Evolutionary conservation across 1,140 invertebrate species (phyloP), one percentile per base, ranked within the genome.

Genomic region (Drosophila jambulina): DNA sequence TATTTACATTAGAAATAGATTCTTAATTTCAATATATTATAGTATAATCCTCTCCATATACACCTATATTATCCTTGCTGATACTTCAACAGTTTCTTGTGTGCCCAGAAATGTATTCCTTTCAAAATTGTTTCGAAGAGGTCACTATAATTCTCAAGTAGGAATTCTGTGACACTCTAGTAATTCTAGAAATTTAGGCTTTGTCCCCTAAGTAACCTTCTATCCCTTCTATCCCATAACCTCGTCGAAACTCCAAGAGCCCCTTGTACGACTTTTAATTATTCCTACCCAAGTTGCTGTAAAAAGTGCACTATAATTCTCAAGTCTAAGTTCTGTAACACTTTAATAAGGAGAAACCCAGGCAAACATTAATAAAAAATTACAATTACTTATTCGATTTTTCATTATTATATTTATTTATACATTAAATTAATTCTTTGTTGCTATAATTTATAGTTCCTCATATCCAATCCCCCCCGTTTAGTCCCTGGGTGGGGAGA

Each of bases 401-500:
- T 15, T 3, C 0, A 12, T 23, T 23, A 2, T 23, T 23, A 46
- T 6, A 25, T 46, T 17, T 25, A 4, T 8, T 15, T 17, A 17
- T 17, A 17, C 17, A 46, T 48, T 9, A 17, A 17, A 4, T 25
- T 25, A 48, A 4, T 25, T 48, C 4, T 0, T 4, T 9, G 1
- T 17, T 25, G 1, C 4, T 17, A 17, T 25, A 49, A n/a, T 49
- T 1, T 6, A 13, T 13, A 6, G 40, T 65, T 21, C 10, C 0
- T n/a, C 5, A 13, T 68, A 70, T 25, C 15, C 23, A 23, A 19
- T 12, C 3, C 13, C 6, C 15, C 21, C 67, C 68, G 63, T 54
- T 23, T 6, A 3, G 15, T 29, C 48, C 36, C 32, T 34, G 54
- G 68, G 36, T 49, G 45, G 38, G 53, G 36, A 36, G 10, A 57